Conservation (phyloP, 1,140 invertebrate genomes). For the Drosophila pachea region DNA sequence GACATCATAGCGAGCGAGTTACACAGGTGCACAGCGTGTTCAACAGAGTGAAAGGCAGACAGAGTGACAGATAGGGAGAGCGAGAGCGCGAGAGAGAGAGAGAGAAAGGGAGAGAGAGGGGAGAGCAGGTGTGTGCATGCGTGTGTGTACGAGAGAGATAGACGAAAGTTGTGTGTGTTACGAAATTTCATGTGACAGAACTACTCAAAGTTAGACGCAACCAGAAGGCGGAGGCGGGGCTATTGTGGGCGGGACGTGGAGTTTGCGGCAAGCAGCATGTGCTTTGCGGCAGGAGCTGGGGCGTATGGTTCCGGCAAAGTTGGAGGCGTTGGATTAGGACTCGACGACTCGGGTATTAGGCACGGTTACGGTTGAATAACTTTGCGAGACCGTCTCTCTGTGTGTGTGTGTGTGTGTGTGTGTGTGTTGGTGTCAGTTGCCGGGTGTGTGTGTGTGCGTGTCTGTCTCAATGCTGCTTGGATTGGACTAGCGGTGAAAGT, state of each 20-base stretch:
- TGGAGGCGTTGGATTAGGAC: slow-evolving; percentile 15
- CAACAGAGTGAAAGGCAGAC: slow-evolving; percentile 17
- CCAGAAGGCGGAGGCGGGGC: neutral
- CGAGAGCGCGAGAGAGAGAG: neutral
- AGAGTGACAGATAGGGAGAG: neutral
- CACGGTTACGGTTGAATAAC: slow-evolving; percentile 21
- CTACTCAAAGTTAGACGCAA: slow-evolving; percentile 35
- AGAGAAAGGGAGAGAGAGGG: neutral
- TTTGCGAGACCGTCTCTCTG: slow-evolving; percentile 13
- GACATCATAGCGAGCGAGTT: slow-evolving; percentile 51
- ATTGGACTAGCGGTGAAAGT: slow-evolving; percentile 7
- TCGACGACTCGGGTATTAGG: slow-evolving; percentile 11
- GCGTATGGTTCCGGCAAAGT: slow-evolving; percentile 6
- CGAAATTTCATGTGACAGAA: slow-evolving; percentile 29
- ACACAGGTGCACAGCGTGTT: slow-evolving; percentile 35
- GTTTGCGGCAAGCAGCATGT: neutral
- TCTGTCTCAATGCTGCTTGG: slow-evolving; percentile 9
- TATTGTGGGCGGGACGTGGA: neutral
- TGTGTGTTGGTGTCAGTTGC: neutral
- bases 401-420: slow-evolving; percentile 8
- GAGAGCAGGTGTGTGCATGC: neutral
- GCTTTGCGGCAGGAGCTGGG: neutral
- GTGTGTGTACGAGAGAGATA: slow-evolving; percentile 7
- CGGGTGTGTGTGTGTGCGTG: slow-evolving; percentile 10
- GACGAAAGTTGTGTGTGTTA: neutral